Conservation (phyloP, 2,888 invertebrate species). For the Protophormia terraenovae region DNA sequence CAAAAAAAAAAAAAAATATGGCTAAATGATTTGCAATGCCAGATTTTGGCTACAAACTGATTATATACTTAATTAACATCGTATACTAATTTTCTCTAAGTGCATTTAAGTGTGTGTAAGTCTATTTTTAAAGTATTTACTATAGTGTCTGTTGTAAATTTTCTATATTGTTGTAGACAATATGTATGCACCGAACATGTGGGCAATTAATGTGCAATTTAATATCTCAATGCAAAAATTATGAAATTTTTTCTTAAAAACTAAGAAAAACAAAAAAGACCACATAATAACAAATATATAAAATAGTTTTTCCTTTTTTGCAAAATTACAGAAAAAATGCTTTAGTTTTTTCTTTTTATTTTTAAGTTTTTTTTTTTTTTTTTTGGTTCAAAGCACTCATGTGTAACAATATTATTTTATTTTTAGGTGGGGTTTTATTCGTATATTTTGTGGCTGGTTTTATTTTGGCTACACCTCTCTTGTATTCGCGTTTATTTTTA, state of each 20-base stretch:
- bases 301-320: background rate
- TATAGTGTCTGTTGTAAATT: conserved; percentile 1
- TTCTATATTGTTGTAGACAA: conserved; percentile 34
- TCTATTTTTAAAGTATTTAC: conserved; percentile 28
- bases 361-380: conserved; percentile 3
- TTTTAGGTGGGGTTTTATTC: conserved; percentile 58
- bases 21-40: too few species aligned
- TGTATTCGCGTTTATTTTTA: conserved; percentile 2
- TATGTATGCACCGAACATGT: conserved; percentile 47
- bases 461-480: conserved; percentile 55
- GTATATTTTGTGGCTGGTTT: conserved; percentile 3
- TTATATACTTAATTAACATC: too few species aligned
- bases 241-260: conserved; percentile 57
- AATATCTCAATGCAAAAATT: conserved; percentile 67
- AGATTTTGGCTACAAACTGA: too few species aligned
- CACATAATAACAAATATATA: conserved; percentile 16
- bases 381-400: conserved; percentile 55
- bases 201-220: conserved; percentile 67
- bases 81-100: conserved; percentile 5
- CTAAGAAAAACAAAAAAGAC: background rate
- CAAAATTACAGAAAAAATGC: conserved; percentile 16
- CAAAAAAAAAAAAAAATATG: too few species aligned
- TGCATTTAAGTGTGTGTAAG: background rate
- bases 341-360: background rate
- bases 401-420: conserved; percentile 59